Evolutionary conservation across 2,113 vertebrate species (phyloP).

Genomic region (Apteryx mantelli): DNA sequence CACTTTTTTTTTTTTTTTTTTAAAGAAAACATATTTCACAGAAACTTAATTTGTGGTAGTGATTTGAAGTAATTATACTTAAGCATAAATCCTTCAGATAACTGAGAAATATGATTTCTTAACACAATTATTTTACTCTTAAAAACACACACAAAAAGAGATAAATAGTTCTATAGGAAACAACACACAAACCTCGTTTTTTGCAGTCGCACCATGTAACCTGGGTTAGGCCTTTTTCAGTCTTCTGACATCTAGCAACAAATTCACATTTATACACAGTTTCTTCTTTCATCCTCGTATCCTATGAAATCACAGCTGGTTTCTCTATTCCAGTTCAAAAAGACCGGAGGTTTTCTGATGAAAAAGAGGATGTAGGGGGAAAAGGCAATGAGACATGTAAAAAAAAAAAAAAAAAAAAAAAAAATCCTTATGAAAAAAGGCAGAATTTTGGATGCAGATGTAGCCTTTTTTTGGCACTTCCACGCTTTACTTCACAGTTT

Average conservation of each 20-base stretch:
- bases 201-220: not conserved
- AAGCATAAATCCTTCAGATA: not conserved
- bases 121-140: not conserved
- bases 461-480: not conserved
- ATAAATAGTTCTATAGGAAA: not conserved
- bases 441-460: not conserved
- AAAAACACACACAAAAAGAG: not conserved
- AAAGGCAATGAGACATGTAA: not conserved
- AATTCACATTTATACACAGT: not conserved
- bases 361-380: not conserved
- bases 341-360: not conserved
- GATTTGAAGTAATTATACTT: not conserved
- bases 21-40: slow-evolving; percentile 48
- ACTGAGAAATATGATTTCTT: not conserved
- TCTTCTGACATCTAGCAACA: not conserved
- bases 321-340: not conserved
- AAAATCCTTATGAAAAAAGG: not conserved
- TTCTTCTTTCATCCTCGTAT: not conserved
- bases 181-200: not conserved
- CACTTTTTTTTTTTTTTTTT: slow-evolving; percentile 2
- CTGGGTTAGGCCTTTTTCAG: not conserved
- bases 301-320: not conserved
- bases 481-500: not conserved
- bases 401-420: not conserved
- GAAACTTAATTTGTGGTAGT: slow-evolving; percentile 11